Percentiles rank a stretch among this genome's conserved stretches.
phyloP scores from a whole-genome alignment of 2,113 vertebrate species.

The Neofelis nebulosa region DNA sequence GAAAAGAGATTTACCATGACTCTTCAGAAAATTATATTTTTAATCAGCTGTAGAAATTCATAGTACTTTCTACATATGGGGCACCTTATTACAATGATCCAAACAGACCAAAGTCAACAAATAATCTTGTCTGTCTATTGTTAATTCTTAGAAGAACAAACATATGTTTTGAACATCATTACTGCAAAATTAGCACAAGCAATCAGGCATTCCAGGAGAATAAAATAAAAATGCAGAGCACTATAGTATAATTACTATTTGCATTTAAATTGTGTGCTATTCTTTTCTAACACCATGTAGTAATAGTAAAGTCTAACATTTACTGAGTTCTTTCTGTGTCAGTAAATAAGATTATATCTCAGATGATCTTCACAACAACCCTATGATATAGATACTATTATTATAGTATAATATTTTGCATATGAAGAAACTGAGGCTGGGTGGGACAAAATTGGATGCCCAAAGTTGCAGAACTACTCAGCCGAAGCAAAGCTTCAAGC shows the following conservation, averaged over 20 bases:
- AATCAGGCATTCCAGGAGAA: slow-evolving; percentile 58
- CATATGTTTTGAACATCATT: slow-evolving; percentile 74
- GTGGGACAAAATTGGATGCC: background rate
- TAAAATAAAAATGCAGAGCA: slow-evolving; percentile 71
- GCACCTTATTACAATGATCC: slow-evolving; percentile 65
- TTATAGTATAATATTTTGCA: background rate
- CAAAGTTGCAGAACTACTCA: background rate
- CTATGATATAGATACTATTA: background rate
- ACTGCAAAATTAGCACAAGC: slow-evolving; percentile 71
- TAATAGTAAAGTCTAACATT: slow-evolving; percentile 59
- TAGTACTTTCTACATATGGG: slow-evolving; percentile 64
- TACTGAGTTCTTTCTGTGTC: slow-evolving; percentile 36
- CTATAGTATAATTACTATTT: slow-evolving; percentile 75
- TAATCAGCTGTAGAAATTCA: slow-evolving; percentile 78
- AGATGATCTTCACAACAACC: slow-evolving; percentile 64
- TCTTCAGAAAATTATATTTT: slow-evolving; percentile 79
- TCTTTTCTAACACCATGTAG: slow-evolving; percentile 44
- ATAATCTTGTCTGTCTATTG: slow-evolving; percentile 72
- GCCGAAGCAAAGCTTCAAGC: background rate
- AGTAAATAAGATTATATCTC: slow-evolving; percentile 60
- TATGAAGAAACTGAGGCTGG: slow-evolving; percentile 37
- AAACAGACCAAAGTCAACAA: slow-evolving; percentile 59
- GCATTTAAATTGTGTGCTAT: slow-evolving; percentile 70
- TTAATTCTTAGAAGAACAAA: slow-evolving; percentile 71
- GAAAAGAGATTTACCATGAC: slow-evolving; percentile 75